These are phyloP conservation scores for Desmodus rotundus DNA, from an alignment of 2,113 vertebrate genomes.

Conservation along the genomic window DNA sequence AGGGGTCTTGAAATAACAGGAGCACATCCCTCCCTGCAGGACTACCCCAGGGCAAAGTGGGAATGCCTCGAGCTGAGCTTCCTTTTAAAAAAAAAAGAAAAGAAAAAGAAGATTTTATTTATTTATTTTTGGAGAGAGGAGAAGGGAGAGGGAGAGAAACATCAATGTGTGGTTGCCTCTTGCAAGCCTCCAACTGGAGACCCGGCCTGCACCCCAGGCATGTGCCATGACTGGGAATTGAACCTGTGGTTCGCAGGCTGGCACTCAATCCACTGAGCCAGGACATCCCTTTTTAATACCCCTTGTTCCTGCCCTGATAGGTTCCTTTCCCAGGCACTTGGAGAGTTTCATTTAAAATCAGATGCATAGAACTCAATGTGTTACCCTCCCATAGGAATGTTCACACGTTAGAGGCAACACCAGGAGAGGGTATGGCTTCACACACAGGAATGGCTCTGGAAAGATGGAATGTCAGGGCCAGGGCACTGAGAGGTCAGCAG, in stretches of 20 bases:
- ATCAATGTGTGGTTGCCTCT: too few relatives aligned
- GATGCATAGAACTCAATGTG: not conserved
- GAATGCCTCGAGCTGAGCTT: not conserved
- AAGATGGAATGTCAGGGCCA: not conserved
- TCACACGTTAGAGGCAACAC: not conserved
- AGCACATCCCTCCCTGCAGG: not conserved
- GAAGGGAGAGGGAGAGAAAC: too few relatives aligned
- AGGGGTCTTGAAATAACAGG: not conserved
- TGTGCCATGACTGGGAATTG: too few relatives aligned
- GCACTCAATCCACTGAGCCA: too few relatives aligned
- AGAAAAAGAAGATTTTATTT: too few relatives aligned
- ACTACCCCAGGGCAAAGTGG: not conserved
- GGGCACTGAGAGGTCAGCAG: not conserved
- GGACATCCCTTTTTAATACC: not conserved
- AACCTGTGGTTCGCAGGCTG: too few relatives aligned
- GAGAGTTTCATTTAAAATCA: not conserved
- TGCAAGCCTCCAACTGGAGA: too few relatives aligned
- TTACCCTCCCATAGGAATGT: not conserved
- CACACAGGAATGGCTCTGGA: not conserved
- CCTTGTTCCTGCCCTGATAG: not conserved
- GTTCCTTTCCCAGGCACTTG: not conserved
- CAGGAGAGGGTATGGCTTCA: not conserved
- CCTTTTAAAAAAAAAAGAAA: too few relatives aligned
- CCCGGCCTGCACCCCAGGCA: too few relatives aligned
- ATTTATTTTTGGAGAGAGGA: too few relatives aligned